Percentiles rank a stretch among this genome's conserved stretches.
These are phyloP conservation scores for Halichoerus grypus DNA, from an alignment of 2,113 vertebrate genomes.

Conservation along the genomic window DNA sequence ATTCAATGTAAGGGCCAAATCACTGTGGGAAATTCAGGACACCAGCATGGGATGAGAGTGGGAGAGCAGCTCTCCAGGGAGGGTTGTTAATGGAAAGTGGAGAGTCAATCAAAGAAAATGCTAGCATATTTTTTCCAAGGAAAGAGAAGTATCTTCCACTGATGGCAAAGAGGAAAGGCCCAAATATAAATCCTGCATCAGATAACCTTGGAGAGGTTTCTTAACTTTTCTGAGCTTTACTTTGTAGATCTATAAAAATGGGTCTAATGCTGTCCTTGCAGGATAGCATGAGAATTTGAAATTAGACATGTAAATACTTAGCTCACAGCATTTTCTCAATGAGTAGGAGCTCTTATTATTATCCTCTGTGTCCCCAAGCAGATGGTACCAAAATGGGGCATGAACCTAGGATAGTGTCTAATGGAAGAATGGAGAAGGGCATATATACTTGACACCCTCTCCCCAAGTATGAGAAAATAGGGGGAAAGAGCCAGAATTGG, in stretches of 20 bases:
- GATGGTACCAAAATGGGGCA: slow-evolving; percentile 67
- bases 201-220: slow-evolving; percentile 38
- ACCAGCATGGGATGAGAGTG: slow-evolving; percentile 66
- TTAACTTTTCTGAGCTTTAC: slow-evolving; percentile 63
- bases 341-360: slow-evolving; percentile 65
- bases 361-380: slow-evolving; percentile 65
- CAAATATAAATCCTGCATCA: slow-evolving; percentile 52
- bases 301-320: slow-evolving; percentile 72
- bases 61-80: slow-evolving; percentile 76
- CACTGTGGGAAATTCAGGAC: slow-evolving; percentile 79
- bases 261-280: slow-evolving; percentile 55
- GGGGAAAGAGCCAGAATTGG: slow-evolving; percentile 39
- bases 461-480: slow-evolving; percentile 37
- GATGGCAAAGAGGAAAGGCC: slow-evolving; percentile 21
- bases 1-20: slow-evolving; percentile 73
- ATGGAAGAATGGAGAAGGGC: slow-evolving; percentile 54
- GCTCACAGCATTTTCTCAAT: slow-evolving; percentile 72
- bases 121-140: slow-evolving; percentile 66
- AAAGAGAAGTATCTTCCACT: slow-evolving; percentile 43
- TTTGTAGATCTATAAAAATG: slow-evolving; percentile 66
- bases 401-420: slow-evolving; percentile 58
- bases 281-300: slow-evolving; percentile 64
- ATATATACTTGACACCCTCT: slow-evolving; percentile 15
- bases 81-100: slow-evolving; percentile 39
- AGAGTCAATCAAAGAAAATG: slow-evolving; percentile 64